phyloP scores from a whole-genome alignment of 2,797 vertebrate species.

The Telmatherina bonti region DNA sequence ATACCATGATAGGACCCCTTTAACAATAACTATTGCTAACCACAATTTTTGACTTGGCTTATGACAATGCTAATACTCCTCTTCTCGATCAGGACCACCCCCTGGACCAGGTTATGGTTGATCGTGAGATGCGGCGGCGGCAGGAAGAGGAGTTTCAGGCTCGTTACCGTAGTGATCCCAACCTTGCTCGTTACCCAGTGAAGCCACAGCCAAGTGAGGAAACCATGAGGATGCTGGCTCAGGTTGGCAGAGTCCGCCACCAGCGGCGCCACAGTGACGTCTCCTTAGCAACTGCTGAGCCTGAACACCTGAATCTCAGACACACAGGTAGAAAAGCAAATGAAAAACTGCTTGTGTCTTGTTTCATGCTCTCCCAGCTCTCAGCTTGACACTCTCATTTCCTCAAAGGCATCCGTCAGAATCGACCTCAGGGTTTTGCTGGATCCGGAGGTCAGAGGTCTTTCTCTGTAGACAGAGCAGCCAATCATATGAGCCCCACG shows the following conservation, averaged over 20 bases:
- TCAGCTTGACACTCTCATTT: background rate
- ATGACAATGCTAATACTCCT: background rate
- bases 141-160: conserved; percentile 92
- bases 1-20: background rate
- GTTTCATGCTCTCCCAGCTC: background rate
- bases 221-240: conserved; percentile 92
- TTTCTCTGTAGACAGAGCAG: conserved; percentile 88
- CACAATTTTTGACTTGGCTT: background rate
- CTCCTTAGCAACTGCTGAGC: conserved; percentile 87
- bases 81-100: conserved; percentile 83
- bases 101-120: conserved; percentile 85
- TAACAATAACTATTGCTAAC: background rate
- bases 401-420: conserved; percentile 40
- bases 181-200: conserved; percentile 93
- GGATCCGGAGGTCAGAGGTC: conserved; percentile 82
- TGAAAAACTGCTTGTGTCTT: conserved; percentile 44
- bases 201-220: conserved; percentile 94
- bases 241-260: conserved; percentile 91
- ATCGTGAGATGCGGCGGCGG: conserved; percentile 85
- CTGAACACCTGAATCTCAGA: conserved; percentile 81
- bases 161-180: conserved; percentile 93
- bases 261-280: conserved; percentile 93
- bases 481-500: conserved; percentile 87
- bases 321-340: conserved; percentile 32
- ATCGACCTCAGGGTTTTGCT: conserved; percentile 29